A percentile compares a stretch with the other conserved stretches of the same genome.
These are phyloP conservation scores for Dipodomys spectabilis DNA, from an alignment of 2,113 vertebrate genomes.

Conservation along the genomic window DNA sequence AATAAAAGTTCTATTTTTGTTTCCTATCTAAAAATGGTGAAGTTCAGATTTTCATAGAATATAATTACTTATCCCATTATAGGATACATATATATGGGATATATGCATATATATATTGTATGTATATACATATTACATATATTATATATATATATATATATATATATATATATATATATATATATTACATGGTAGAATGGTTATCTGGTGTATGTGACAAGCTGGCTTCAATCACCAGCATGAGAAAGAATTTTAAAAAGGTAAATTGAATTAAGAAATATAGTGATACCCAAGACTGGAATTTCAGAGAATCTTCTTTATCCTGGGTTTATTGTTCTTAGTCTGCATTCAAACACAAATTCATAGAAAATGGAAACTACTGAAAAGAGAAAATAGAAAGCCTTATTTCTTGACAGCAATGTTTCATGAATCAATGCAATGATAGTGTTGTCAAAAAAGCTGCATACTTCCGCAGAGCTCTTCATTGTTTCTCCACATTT, in stretches of 20 bases:
- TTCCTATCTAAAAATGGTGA: background rate
- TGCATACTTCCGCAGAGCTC: background rate
- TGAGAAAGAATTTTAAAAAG: background rate
- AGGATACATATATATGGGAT: too few species aligned
- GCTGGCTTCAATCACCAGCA: background rate
- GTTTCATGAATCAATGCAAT: background rate
- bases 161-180: too few species aligned
- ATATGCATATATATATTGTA: too few species aligned
- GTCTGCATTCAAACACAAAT: background rate
- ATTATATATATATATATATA: too few species aligned
- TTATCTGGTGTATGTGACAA: background rate
- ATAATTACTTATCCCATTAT: conserved; percentile 11
- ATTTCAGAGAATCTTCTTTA: background rate
- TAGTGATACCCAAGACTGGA: background rate
- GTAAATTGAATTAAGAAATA: background rate
- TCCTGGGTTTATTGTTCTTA: background rate
- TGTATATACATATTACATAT: too few species aligned
- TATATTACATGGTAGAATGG: background rate
- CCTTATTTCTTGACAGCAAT: background rate
- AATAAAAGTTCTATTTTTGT: too few species aligned
- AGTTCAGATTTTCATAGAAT: conserved; percentile 37
- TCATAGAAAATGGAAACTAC: conserved; percentile 7
- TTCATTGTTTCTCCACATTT: background rate
- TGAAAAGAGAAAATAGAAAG: background rate
- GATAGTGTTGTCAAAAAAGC: background rate